These are phyloP conservation scores for Miltochrista miniata DNA, from an alignment of 2,888 invertebrate genomes.

Conservation along the genomic window DNA sequence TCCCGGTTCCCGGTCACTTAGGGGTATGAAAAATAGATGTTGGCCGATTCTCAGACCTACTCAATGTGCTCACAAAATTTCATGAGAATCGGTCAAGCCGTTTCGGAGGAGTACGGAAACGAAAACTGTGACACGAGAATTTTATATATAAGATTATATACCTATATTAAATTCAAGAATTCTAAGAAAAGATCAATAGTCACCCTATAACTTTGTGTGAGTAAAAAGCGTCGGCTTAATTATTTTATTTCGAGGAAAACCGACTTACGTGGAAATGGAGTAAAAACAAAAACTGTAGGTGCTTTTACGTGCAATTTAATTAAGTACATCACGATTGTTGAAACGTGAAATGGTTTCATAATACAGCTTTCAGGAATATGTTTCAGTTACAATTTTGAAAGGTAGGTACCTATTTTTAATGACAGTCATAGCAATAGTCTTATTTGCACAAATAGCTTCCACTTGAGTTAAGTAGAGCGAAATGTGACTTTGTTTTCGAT, in stretches of 20 bases:
- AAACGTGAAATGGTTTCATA: not conserved
- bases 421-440: too few species aligned
- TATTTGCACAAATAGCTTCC: too few species aligned
- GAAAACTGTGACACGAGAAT: too few species aligned
- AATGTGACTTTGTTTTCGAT: too few species aligned
- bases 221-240: not conserved
- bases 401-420: not conserved
- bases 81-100: too few species aligned
- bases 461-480: too few species aligned
- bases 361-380: not conserved
- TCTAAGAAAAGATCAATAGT: not conserved
- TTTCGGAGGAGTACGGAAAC: too few species aligned
- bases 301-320: conserved; percentile 1
- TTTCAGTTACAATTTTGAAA: not conserved
- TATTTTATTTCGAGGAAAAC: not conserved
- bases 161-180: not conserved
- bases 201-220: not conserved
- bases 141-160: too few species aligned
- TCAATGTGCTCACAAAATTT: too few species aligned
- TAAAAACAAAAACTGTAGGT: not conserved
- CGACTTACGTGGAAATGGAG: not conserved
- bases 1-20: too few species aligned
- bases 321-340: not conserved
- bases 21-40: too few species aligned
- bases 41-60: too few species aligned